These are phyloP conservation scores for Pangasius sanitwongsei DNA, from an alignment of 2,797 vertebrate genomes.

Conservation along the genomic window DNA sequence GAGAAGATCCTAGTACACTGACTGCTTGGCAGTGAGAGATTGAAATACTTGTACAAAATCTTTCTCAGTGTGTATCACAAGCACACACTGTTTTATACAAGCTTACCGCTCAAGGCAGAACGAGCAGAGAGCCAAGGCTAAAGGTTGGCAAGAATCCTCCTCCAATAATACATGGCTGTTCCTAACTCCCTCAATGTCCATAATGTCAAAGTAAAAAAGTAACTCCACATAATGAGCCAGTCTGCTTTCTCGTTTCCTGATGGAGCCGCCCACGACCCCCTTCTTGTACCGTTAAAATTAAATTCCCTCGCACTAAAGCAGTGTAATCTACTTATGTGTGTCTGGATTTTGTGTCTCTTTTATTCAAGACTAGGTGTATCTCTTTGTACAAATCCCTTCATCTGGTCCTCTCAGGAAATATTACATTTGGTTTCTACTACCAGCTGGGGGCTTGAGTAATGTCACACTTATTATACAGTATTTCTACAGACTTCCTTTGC, in stretches of 20 bases:
- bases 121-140: conserved; percentile 41
- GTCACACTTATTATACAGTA: conserved; percentile 21
- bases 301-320: conserved; percentile 39
- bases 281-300: conserved; percentile 50
- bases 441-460: conserved; percentile 12
- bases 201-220: conserved; percentile 39
- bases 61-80: conserved; percentile 5
- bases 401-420: conserved; percentile 47
- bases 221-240: conserved; percentile 52
- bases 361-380: conserved; percentile 26
- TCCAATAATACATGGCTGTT: conserved; percentile 33
- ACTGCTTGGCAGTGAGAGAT: conserved; percentile 9
- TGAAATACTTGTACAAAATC: conserved; percentile 32
- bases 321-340: conserved; percentile 53
- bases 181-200: conserved; percentile 28
- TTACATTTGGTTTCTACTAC: conserved; percentile 57
- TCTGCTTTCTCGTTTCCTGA: conserved; percentile 45
- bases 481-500: background rate
- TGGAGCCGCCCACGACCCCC: conserved; percentile 38
- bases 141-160: conserved; percentile 52
- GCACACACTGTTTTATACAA: conserved; percentile 3
- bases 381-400: conserved; percentile 45
- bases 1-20: background rate
- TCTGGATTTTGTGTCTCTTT: conserved; percentile 45
- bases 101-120: background rate